phyloP scores from a whole-genome alignment of 2,797 vertebrate species.

The Oreortyx pictus region DNA sequence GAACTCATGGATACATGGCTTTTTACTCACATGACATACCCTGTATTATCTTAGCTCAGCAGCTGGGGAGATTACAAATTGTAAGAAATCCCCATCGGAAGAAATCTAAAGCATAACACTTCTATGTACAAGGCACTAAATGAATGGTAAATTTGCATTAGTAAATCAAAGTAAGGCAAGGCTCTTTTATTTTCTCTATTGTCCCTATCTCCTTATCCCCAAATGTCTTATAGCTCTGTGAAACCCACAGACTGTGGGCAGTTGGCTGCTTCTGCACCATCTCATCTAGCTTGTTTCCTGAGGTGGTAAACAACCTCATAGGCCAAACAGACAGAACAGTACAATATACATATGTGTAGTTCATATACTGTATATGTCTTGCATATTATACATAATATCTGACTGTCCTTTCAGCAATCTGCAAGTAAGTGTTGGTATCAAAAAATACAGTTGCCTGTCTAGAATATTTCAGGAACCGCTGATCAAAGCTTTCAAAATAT shows the following conservation, averaged over 20 bases:
- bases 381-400: not conserved
- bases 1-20: not conserved
- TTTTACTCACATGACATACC: not conserved
- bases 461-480: not conserved
- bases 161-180: not conserved
- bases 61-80: not conserved
- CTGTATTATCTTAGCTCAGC: not conserved
- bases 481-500: not conserved
- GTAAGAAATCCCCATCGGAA: not conserved
- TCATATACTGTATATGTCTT: not conserved
- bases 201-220: too few relatives aligned
- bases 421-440: conserved; percentile 3
- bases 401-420: conserved; percentile 16
- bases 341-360: not conserved
- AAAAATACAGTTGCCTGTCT: conserved; percentile 37
- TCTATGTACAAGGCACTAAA: not conserved
- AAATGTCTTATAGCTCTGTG: not conserved
- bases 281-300: not conserved
- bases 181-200: not conserved
- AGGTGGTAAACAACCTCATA: not conserved
- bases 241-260: not conserved
- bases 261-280: not conserved
- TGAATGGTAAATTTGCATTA: not conserved
- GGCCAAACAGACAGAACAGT: not conserved
- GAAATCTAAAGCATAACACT: not conserved